phyloP scores from a whole-genome alignment of 2,113 vertebrate genomes.

The Microtus ochrogaster region DNA sequence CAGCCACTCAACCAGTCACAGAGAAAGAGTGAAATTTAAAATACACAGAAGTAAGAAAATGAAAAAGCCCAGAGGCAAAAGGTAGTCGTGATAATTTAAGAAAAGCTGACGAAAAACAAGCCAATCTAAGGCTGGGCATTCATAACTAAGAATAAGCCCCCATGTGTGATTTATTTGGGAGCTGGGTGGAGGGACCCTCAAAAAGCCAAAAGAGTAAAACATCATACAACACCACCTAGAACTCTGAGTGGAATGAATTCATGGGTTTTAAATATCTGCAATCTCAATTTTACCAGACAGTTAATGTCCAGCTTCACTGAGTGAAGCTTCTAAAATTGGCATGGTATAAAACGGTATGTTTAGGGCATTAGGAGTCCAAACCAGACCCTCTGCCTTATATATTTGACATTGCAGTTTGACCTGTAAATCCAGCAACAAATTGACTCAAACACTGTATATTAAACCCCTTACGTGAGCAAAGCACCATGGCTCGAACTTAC shows the following conservation, averaged over 20 bases:
- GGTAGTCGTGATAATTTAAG: too few species aligned
- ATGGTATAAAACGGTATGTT: not conserved
- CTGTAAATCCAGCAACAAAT: constrained; percentile 55
- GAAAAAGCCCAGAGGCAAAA: too few species aligned
- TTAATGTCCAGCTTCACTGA: not conserved
- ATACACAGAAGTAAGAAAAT: too few species aligned
- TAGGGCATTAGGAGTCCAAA: constrained; percentile 16
- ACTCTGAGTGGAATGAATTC: not conserved
- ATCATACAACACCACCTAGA: not conserved
- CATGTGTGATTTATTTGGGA: too few species aligned
- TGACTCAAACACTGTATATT: constrained; percentile 42
- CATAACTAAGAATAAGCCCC: too few species aligned
- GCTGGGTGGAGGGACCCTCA: too few species aligned
- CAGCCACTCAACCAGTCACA: too few species aligned
- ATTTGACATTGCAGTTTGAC: constrained; percentile 23
- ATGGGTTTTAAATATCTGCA: not conserved
- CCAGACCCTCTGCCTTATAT: not conserved
- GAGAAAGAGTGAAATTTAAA: too few species aligned
- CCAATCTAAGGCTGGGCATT: too few species aligned
- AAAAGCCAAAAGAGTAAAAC: too few species aligned
- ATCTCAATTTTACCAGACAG: not conserved
- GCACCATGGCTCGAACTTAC: constrained; percentile 32
- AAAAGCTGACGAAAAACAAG: too few species aligned
- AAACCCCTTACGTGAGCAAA: constrained; percentile 42
- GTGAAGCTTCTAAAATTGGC: not conserved